These are phyloP conservation scores for Cirrhinus molitorella DNA, from an alignment of 2,797 vertebrate species.

Conservation along the genomic window DNA sequence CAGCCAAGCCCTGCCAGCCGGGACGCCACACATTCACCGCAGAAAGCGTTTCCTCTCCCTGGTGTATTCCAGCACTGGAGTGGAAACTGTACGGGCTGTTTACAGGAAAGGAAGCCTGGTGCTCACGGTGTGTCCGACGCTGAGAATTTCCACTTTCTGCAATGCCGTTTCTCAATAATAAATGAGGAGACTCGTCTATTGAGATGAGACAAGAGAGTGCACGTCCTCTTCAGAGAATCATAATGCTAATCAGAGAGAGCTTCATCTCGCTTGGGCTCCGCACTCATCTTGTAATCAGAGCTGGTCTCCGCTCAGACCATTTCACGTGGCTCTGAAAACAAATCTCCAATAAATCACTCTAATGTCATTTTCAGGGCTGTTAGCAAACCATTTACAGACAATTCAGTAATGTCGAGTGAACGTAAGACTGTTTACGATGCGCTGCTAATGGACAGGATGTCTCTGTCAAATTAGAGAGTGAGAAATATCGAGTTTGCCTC, in stretches of 20 bases:
- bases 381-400: constrained; percentile 62
- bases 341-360: constrained; percentile 58
- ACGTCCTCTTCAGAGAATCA: constrained; percentile 46
- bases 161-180: constrained; percentile 47
- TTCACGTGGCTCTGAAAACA: constrained; percentile 57
- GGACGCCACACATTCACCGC: constrained; percentile 6
- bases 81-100: constrained; percentile 11
- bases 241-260: constrained; percentile 36
- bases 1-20: not conserved
- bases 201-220: not conserved
- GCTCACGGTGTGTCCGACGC: not conserved
- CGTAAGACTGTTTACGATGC: constrained; percentile 47
- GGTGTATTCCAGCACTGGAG: not conserved
- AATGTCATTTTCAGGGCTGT: constrained; percentile 64
- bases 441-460: constrained; percentile 65
- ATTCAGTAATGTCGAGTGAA: constrained; percentile 52
- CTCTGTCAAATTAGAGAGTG: constrained; percentile 59
- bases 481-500: constrained; percentile 60
- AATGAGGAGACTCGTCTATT: constrained; percentile 47
- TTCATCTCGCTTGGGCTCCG: constrained; percentile 38
- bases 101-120: constrained; percentile 12
- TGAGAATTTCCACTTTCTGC: constrained; percentile 41
- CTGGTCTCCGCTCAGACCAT: constrained; percentile 43
- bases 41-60: constrained; percentile 25
- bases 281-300: constrained; percentile 55